phyloP scores from a whole-genome alignment of 2,113 vertebrate genomes.

The Tragelaphus scriptus region DNA sequence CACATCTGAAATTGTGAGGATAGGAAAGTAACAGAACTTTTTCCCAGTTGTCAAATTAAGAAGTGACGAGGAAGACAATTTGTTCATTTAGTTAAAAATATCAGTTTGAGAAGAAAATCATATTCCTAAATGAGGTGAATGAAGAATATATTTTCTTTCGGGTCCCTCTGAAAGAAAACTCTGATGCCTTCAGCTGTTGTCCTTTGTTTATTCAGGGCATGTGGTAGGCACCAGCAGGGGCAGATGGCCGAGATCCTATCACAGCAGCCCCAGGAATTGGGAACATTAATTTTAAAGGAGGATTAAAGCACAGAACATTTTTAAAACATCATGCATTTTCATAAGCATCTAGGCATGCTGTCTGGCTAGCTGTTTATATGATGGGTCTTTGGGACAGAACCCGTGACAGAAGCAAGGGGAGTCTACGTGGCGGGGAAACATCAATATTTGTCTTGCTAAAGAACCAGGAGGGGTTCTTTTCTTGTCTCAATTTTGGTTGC shows the following conservation, averaged over 20 bases:
- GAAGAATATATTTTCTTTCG: not conserved
- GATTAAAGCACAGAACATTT: slow-evolving; percentile 66
- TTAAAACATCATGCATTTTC: slow-evolving; percentile 67
- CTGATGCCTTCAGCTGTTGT: not conserved
- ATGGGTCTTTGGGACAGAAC: slow-evolving; percentile 27
- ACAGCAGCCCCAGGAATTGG: slow-evolving; percentile 27
- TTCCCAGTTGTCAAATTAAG: not conserved
- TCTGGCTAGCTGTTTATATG: slow-evolving; percentile 37
- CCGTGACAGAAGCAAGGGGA: not conserved
- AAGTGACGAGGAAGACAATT: not conserved
- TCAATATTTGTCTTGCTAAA: slow-evolving; percentile 6
- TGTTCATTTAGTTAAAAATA: slow-evolving; percentile 14
- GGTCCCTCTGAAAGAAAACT: not conserved
- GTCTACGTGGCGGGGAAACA: not conserved
- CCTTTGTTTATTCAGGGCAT: slow-evolving; percentile 50
- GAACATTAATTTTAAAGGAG: slow-evolving; percentile 69
- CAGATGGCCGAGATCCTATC: slow-evolving; percentile 75
- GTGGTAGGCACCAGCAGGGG: slow-evolving; percentile 42
- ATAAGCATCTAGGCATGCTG: slow-evolving; percentile 45
- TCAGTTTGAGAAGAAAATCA: not conserved
- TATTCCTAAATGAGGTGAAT: not conserved
- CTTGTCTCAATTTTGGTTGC: not conserved
- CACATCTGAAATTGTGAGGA: not conserved
- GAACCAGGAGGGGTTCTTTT: not conserved
- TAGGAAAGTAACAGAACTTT: not conserved